Percentiles rank a stretch among this genome's conserved stretches.
phyloP scores from a whole-genome alignment of 2,888 invertebrate genomes.

The Erebia aethiops region DNA sequence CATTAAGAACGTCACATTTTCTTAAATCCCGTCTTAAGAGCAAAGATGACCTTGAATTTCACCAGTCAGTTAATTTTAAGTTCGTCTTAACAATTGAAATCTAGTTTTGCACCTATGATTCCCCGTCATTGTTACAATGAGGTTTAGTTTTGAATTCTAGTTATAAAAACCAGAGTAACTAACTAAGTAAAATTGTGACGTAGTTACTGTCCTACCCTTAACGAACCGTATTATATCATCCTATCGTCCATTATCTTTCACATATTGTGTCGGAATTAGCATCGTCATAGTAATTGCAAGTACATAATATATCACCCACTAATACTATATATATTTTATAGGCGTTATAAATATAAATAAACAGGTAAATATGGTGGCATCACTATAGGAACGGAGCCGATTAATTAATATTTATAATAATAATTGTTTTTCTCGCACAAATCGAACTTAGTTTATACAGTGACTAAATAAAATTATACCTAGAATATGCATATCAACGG shows the following conservation, averaged over 20 bases:
- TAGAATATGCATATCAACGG: constrained; percentile 64
- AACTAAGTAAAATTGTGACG: constrained; percentile 8
- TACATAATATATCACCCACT: constrained; percentile 56
- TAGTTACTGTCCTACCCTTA: constrained; percentile 26
- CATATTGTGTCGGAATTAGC: constrained; percentile 54
- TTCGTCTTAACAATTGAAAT: background rate
- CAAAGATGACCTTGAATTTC: background rate
- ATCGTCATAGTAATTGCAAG: constrained; percentile 58
- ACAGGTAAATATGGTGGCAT: constrained; percentile 66
- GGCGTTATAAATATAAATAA: constrained; percentile 63
- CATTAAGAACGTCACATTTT: constrained; percentile 2
- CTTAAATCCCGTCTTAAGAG: background rate
- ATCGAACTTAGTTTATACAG: constrained; percentile 74
- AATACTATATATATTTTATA: constrained; percentile 66
- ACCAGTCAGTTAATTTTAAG: background rate
- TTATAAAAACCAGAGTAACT: too few species aligned
- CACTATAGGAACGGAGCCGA: constrained; percentile 77
- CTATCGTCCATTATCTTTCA: constrained; percentile 52
- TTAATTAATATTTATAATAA: constrained; percentile 57
- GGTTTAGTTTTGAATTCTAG: too few species aligned
- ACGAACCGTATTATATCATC: constrained; percentile 48
- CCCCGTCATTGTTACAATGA: too few species aligned
- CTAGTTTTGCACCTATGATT: too few species aligned
- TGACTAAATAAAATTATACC: constrained; percentile 80
- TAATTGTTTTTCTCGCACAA: constrained; percentile 60